phyloP scores from a whole-genome alignment of 2,797 vertebrate genomes.

The Danio tinwini region DNA sequence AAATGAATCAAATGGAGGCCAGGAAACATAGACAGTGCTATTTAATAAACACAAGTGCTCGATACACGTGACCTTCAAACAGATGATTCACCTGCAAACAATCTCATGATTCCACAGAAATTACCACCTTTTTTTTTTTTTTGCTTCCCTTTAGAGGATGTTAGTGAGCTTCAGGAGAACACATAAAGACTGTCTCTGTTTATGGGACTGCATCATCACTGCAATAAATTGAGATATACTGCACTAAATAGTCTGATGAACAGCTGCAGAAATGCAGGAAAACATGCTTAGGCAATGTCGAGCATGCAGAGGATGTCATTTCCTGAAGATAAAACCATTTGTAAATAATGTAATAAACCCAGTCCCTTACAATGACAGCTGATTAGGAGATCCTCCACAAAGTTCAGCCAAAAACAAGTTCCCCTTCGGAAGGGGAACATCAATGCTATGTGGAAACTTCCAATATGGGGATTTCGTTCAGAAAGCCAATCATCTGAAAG shows the following conservation, averaged over 20 bases:
- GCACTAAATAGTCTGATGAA: constrained; percentile 9
- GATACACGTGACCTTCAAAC: constrained; percentile 28
- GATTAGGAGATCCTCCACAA: not conserved
- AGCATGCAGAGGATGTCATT: constrained; percentile 23
- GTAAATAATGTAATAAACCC: constrained; percentile 24
- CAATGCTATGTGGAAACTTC: too few relatives aligned
- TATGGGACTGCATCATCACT: not conserved
- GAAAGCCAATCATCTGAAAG: too few relatives aligned
- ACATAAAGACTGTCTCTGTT: constrained; percentile 25
- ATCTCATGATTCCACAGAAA: not conserved
- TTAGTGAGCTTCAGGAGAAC: constrained; percentile 10
- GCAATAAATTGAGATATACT: constrained; percentile 13
- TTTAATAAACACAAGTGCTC: constrained; percentile 41
- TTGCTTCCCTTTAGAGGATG: constrained; percentile 7
- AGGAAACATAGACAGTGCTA: constrained; percentile 23
- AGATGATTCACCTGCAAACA: constrained; percentile 9
- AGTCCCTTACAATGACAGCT: constrained; percentile 10
- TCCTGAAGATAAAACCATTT: constrained; percentile 20
- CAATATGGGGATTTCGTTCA: too few relatives aligned
- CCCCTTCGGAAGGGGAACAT: too few relatives aligned
- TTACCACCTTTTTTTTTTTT: not conserved
- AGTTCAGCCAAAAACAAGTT: not conserved
- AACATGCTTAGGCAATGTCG: not conserved
- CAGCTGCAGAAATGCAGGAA: constrained; percentile 12
- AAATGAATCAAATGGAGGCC: not conserved